Base-by-base conservation (phyloP, 64 coral and sea anemone genomes). In the Pachyseris speciosa region DNA sequence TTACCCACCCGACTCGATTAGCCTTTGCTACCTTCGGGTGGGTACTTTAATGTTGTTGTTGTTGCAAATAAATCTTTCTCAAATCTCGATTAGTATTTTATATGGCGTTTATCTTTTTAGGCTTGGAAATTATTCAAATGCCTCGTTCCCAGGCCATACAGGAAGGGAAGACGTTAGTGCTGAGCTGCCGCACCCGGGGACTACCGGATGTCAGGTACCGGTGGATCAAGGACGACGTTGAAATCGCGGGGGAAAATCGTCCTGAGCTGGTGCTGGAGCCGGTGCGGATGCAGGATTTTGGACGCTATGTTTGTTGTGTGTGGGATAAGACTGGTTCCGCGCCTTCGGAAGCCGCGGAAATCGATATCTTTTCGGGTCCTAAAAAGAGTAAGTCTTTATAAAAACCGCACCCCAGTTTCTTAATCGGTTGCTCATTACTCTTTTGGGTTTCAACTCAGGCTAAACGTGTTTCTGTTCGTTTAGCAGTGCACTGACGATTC, bases 281-380 rank as follows among this genome's bases (percentile, higher is more conserved):
- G 6, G 44, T 33, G 27, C 10, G 29, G 16, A 78, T 78, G 27
- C 47, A 78, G 44, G 74, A 78, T 26, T 78, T 78, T 78, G 74
- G 74, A 33, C 44, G 74, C 29, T 53, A 57, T 57, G 12, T 78
- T 78, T 78, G 74, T 55, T 48, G 74, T 53, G 74, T 78, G 74
- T 78, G 74, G 74, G 74, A 78, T 55, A 78, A 78, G 25, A 78
- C 47, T 49, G 74, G 74, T 25, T 78, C 74, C 13, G 45, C 20
- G 1, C 53, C 74, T 55, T 78, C 74, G 10, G 45, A 53, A 9
- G 27, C 49, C 4, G 74, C 74, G 27, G 49, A 78, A 17, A 37
- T 78, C 15, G 45, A 78, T 55, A 48, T 53, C 16, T 78, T 78
- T 1, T 48, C 74, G 33, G 26, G 26, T 52, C 4, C 74, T 49